A percentile compares a stretch with the other conserved stretches of the same genome.
Evolutionary conservation across 2,888 invertebrate genomes (phyloP).

Genomic region (Pollenia amentaria): DNA sequence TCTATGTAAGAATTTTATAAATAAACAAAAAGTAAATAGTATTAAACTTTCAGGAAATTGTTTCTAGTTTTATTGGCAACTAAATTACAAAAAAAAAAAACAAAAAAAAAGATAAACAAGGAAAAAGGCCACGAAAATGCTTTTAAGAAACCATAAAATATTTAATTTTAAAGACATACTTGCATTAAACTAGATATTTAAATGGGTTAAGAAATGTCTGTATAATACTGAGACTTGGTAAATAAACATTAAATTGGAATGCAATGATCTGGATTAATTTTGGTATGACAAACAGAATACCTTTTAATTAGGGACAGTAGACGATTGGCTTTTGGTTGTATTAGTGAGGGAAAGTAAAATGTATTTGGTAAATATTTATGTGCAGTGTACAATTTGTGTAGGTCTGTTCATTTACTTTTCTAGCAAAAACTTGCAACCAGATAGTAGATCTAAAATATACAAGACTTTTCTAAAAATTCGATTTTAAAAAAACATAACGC

Average conservation of each 20-base stretch:
- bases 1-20: constrained; percentile 35
- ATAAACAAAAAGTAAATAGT: constrained; percentile 25
- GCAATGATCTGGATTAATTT: not conserved
- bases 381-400: no score
- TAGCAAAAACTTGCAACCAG: no score
- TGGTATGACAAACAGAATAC: not conserved
- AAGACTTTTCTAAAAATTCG: no score
- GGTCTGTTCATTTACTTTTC: no score
- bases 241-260: not conserved
- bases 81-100: not conserved
- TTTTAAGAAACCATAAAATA: constrained; percentile 64
- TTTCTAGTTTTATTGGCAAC: constrained; percentile 37
- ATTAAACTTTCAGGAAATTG: constrained; percentile 51
- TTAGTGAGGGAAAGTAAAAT: no score
- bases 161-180: constrained; percentile 49
- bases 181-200: constrained; percentile 22
- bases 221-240: not conserved
- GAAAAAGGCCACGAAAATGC: constrained; percentile 39
- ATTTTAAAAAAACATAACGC: no score
- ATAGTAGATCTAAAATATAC: no score
- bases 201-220: constrained; percentile 7
- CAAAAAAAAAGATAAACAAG: not conserved
- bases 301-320: no score
- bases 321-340: no score
- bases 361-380: no score